Evolutionary conservation across 2,888 invertebrate genomes (phyloP).

Genomic region (Phragmatobia fuliginosa): DNA sequence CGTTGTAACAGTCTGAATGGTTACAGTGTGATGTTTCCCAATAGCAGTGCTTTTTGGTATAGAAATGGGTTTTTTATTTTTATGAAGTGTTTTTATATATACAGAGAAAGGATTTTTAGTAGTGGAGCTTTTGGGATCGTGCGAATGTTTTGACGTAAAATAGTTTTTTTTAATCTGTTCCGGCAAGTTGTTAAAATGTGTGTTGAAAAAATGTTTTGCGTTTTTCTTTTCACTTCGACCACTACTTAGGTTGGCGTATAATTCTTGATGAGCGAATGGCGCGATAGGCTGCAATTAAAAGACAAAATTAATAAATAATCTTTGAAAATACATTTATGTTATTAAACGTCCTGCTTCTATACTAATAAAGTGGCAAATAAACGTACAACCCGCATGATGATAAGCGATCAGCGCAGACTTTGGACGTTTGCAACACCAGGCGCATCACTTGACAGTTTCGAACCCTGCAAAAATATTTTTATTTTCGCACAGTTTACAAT

Average conservation of each 20-base stretch:
- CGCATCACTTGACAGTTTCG: not conserved
- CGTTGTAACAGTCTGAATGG: not conserved
- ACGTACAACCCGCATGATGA: slow-evolving; percentile 14
- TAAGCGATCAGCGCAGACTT: slow-evolving; percentile 9
- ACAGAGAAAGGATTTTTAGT: not conserved
- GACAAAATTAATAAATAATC: not conserved
- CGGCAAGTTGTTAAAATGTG: not conserved
- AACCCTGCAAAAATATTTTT: slow-evolving; percentile 11
- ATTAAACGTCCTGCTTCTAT: not conserved
- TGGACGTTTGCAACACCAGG: slow-evolving; percentile 10
- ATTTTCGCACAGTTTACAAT: slow-evolving; percentile 3
- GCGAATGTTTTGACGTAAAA: not conserved
- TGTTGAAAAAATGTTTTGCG: not conserved
- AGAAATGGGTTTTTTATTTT: not conserved
- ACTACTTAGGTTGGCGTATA: not conserved
- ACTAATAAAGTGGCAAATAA: slow-evolving; percentile 12
- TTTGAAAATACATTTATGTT: not conserved
- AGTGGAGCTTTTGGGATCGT: not conserved
- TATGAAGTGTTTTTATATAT: not conserved
- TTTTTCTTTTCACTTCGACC: slow-evolving; percentile 9
- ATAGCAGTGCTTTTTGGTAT: not conserved
- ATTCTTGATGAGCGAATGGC: not conserved
- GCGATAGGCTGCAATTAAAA: slow-evolving; percentile 3
- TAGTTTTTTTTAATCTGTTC: not conserved
- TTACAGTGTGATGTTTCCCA: not conserved